These are phyloP conservation scores for Orchesellides sinensis DNA, from an alignment of 2,888 invertebrate genomes.

Conservation along the genomic window DNA sequence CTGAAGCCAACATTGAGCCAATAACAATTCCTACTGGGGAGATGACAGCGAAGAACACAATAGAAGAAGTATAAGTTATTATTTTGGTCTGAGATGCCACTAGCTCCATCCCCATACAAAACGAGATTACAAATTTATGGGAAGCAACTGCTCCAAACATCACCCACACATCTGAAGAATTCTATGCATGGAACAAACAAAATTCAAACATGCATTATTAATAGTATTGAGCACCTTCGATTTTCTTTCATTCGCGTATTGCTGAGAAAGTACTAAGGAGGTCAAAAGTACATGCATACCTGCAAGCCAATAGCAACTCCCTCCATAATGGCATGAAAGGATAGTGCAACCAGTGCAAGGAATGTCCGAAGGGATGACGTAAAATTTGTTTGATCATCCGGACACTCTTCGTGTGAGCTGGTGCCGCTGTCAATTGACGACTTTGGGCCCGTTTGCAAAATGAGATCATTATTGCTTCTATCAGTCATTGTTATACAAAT, in stretches of 20 bases:
- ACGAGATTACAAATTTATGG: conserved; percentile 77
- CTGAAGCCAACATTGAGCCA: conserved; percentile 76
- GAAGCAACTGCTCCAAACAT: conserved; percentile 77
- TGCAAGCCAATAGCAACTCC: conserved; percentile 90
- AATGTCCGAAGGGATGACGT: conserved; percentile 65
- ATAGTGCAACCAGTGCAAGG: conserved; percentile 82
- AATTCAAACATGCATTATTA: too few relatives aligned
- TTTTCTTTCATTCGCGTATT: too few relatives aligned
- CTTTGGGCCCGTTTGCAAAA: not conserved
- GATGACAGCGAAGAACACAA: conserved; percentile 77
- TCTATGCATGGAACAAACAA: conserved; percentile 57
- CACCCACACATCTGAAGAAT: conserved; percentile 76
- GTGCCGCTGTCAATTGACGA: not conserved
- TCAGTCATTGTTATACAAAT: conserved; percentile 35
- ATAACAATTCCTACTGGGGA: conserved; percentile 79
- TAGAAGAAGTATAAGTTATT: conserved; percentile 76
- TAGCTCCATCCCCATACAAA: conserved; percentile 77
- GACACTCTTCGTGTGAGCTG: conserved; percentile 50
- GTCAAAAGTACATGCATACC: conserved; percentile 56
- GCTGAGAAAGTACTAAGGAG: too few relatives aligned
- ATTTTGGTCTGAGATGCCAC: conserved; percentile 70
- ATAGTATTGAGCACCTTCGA: not conserved
- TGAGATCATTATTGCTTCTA: conserved; percentile 5
- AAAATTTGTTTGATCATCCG: conserved; percentile 56
- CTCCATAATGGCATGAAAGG: conserved; percentile 87